Evolutionary conservation across 1,140 invertebrate genomes (phyloP), one percentile per base, ranked within the genome.

Genomic region (Cotesia chilonis): DNA sequence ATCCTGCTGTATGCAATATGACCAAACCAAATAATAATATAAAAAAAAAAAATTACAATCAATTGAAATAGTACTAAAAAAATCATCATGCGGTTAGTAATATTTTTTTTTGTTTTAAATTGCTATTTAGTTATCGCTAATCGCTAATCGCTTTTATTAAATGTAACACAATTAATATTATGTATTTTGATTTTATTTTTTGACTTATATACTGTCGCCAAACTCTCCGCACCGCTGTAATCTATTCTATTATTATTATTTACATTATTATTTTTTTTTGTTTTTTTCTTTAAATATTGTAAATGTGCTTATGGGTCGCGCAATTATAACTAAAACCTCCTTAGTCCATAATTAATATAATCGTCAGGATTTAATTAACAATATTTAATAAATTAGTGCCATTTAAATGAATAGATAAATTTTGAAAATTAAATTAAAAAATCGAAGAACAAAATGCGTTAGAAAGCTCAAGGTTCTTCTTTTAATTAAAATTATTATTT

Each of bases 1-100:
- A 84, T 76, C 82, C 78, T 79, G 81, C 81, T 81, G 76, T 78
- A 77, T 82, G 79, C 79, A 80, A 81, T 77, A 41, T 35, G 1
- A 66, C 55, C 20, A 14, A 35, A 28, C 10, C 10, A 20, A 17
- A 41, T 47, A 64, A 37, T 36, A 28, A 28, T 28, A 28, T n/a
- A 20, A 47, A 57, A 38, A 41, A 67, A 37, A 6, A 47, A 63
- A 10, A 51, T 28, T 28, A 68, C 14, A 64, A 61, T 41, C 36
- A 14, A 68, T 66, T 35, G 28, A 68, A 71, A 61, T 14, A 10
- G 10, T 68, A 37, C 41, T 57, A 64, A 17, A 64, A 64, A 37
- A 67, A 68, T 41, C 64, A 74, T 74, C 75, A 76, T 78, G 79
- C 79, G 79, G 76, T 84, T 82, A 82, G 82, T 82, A 83, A 82